Conservation (phyloP, 2,888 invertebrate species). For the Philereme transversata region DNA sequence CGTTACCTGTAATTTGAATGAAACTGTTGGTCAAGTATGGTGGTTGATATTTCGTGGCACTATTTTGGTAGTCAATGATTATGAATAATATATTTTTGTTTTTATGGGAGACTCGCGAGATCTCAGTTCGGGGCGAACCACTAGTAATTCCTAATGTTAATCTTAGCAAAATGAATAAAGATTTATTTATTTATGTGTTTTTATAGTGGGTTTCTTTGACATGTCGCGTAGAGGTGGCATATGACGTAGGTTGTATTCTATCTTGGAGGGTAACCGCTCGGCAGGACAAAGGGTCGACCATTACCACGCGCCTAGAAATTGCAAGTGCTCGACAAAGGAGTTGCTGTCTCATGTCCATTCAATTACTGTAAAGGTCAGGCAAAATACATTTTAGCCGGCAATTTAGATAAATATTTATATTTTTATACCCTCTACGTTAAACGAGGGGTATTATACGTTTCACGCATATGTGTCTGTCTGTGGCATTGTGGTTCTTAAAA, state of each 20-base stretch:
- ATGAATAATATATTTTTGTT: no score
- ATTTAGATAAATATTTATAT: slow-evolving; percentile 28
- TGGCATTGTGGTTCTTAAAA: no score
- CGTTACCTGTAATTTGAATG: no score
- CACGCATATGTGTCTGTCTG: no score
- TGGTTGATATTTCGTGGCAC: no score
- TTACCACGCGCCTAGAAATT: slow-evolving; percentile 62
- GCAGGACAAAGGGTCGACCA: slow-evolving; percentile 54
- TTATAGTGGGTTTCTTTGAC: not conserved
- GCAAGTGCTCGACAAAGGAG: slow-evolving; percentile 61
- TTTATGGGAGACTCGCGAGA: no score
- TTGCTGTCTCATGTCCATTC: slow-evolving; percentile 68
- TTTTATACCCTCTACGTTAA: slow-evolving; percentile 11
- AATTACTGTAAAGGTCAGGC: slow-evolving; percentile 65
- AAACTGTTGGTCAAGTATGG: no score
- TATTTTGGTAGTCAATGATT: no score
- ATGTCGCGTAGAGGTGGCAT: slow-evolving; percentile 12
- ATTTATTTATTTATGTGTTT: not conserved
- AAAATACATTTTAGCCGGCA: slow-evolving; percentile 41
- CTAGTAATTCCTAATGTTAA: no score
- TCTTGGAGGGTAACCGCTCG: slow-evolving; percentile 43
- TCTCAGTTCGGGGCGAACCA: no score
- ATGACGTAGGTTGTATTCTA: slow-evolving; percentile 40
- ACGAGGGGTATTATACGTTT: no score
- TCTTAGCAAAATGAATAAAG: no score